Base-by-base conservation (phyloP, 2,888 invertebrate genomes). In the Acrobasis repandana region DNA sequence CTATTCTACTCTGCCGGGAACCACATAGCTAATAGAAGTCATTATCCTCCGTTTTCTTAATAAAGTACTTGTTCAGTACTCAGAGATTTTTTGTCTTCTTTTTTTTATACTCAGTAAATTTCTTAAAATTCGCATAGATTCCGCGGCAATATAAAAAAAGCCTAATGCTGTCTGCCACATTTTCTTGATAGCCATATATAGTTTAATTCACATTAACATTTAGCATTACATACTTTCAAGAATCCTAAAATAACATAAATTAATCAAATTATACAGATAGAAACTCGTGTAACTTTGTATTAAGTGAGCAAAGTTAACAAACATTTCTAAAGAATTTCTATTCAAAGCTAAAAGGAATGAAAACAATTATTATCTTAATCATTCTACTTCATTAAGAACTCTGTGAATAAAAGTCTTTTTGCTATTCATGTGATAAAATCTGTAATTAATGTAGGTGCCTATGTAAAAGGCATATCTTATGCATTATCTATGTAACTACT, bases 311-410 rank as follows among this genome's bases (percentile, higher is more conserved):
- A 4, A 51, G 51, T 51, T 16, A 34, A 51, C 34, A 51, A 51
- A 51, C 51, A 51, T 51, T 51, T 16, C 34, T 9, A 51, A 51
- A 51, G 51, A 34, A 33, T n/a, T 51, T 51, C 15, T 33, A 11
- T 50, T n/a, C 33, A 51, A 51, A 33, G 34, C 14, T 34, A 51
- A 34, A 51, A 10, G 33, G n/a, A 51, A 34, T 9, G 34, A 15
- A 15, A 51, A 51, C 34, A 51, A 51, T 34, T 51, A 50, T 50
- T 50, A 50, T 50, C n/a, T 33, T n/a, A 33, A 34, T 51, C 34
- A 15, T 51, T 51, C 9, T 34, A 51, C 34, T 34, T 51, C 51
- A 51, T 51, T 51, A 51, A 14, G 33, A 34, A 51, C 33, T 51
- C n/a, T 20, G 10, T 34, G 34, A 51, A 51, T 51, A 15, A 34